Conservation (phyloP, 2,797 vertebrate species). For the Acanthis flammea region DNA sequence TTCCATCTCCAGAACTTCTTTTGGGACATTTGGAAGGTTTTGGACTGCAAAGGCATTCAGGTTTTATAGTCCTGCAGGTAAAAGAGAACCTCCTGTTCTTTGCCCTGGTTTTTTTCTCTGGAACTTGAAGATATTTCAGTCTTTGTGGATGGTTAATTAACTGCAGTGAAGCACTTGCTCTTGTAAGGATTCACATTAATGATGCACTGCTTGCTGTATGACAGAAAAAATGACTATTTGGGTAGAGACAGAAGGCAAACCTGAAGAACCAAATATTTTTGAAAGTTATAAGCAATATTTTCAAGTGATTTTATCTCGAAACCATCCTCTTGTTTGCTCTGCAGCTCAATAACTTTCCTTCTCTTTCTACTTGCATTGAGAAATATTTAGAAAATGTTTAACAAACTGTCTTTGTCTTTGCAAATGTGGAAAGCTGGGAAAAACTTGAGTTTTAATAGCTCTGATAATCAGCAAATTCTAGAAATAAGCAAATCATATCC, state of each 20-base stretch:
- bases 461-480: background rate
- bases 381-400: background rate
- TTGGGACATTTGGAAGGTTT: background rate
- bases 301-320: background rate
- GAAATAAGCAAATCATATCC: background rate
- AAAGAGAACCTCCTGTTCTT: background rate
- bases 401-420: background rate
- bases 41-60: background rate
- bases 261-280: background rate
- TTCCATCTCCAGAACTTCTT: background rate
- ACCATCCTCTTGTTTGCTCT: background rate
- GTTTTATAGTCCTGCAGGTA: background rate
- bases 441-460: background rate
- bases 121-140: background rate
- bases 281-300: background rate
- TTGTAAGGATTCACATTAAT: background rate
- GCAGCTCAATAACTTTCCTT: background rate
- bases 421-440: background rate
- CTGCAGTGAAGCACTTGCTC: background rate
- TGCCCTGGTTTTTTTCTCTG: background rate
- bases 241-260: background rate
- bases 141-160: slow-evolving; percentile 29
- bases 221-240: background rate
- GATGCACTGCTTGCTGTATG: background rate
- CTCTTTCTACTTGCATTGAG: background rate